Base-by-base conservation (phyloP, 2,797 vertebrate species). In the Craterocephalus amniculus region DNA sequence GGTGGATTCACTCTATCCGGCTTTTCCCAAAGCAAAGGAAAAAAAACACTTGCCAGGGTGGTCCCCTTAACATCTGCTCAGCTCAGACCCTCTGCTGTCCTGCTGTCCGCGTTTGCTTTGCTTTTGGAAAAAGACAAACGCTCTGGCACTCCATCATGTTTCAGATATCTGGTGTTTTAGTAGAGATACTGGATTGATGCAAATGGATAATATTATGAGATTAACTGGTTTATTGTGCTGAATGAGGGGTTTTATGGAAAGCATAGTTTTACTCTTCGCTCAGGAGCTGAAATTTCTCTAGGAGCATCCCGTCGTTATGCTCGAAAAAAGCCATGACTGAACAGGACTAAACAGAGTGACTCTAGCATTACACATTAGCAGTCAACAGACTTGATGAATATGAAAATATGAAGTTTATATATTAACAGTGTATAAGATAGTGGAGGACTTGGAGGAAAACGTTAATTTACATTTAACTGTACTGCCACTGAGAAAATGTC, bases 61-160 rank as follows among this genome's bases (percentile, higher is more conserved):
- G 89, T 91, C 90, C 86, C 4, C 48, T 18, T 74, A 85, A 92
- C 90, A 92, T 92, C 90, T 90, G 92, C 72, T 84, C 51, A 4
- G 18, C 78, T 72, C 70, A 26, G 65, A 70, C 79, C 58, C 68
- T 73, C 70, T 36, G 80, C 24, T 49, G 52, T 72, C 63, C 76
- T 27, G 66, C 78, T 67, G 62, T 61, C 69, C 45, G 59, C 55
- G 27, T 18, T 79, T 83, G 70, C 67, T 78, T 79, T 67, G 73
- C 58, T 71, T 8, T 59, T 51, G 78, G 27, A 82, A 57, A 78
- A 38, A 81, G n/a, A 70, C 51, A 54, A 69, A 76, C 76, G 36
- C 34, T 22, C 26, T 35, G 55, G n/a, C 18, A 24, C n/a, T 55
- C 18, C 1, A 36, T 10, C 55, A 38, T 48, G n/a, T 10, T 73